phyloP scores from a whole-genome alignment of 2,113 vertebrate species.

The Istiophorus platypterus region DNA sequence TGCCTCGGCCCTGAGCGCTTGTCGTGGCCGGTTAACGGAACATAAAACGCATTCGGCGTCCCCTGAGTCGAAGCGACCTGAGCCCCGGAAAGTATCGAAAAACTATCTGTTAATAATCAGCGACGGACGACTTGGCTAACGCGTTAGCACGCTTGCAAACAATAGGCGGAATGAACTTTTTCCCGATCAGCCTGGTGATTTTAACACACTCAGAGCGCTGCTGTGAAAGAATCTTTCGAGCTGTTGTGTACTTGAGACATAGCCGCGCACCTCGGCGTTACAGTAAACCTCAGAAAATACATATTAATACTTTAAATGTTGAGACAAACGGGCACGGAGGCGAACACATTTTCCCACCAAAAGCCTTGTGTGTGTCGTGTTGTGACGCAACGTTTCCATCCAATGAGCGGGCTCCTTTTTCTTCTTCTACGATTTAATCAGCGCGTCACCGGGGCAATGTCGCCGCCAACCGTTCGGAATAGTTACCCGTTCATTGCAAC shows the following conservation, averaged over 20 bases:
- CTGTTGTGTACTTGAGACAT: background rate
- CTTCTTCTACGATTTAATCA: conserved; percentile 34
- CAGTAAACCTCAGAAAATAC: background rate
- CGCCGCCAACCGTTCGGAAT: background rate
- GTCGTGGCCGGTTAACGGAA: background rate
- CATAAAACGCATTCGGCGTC: background rate
- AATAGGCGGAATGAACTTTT: conserved; percentile 58
- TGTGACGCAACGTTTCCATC: conserved; percentile 30
- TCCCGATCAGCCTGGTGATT: background rate
- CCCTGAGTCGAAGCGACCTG: background rate
- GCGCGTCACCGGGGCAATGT: fast-evolving
- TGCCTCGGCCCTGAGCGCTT: background rate
- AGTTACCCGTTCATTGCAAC: background rate
- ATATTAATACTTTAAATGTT: conserved; percentile 14
- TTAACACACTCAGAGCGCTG: background rate
- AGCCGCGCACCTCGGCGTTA: background rate
- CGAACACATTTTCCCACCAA: conserved; percentile 78
- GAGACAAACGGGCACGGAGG: conserved; percentile 14
- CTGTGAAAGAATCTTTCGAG: background rate
- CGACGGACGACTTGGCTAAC: conserved; percentile 6
- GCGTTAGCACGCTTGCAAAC: conserved; percentile 76
- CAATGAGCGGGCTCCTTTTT: conserved; percentile 40
- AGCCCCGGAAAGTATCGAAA: background rate
- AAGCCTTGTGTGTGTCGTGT: conserved; percentile 37
- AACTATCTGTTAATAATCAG: background rate